Conservation (phyloP, 2,113 vertebrate species). For the Eidolon helvum region DNA sequence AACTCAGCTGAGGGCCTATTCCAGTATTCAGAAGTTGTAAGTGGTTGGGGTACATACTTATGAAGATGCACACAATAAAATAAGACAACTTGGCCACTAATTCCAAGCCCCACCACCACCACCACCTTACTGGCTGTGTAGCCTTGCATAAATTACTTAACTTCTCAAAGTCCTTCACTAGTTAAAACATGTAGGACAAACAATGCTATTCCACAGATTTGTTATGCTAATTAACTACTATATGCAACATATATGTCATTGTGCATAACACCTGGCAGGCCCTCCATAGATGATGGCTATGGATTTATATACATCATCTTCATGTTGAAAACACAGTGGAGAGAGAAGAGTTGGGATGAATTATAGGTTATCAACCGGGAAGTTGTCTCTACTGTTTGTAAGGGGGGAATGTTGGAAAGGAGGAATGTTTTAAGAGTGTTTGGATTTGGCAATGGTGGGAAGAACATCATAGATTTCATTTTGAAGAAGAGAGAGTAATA, state of each 20-base stretch:
- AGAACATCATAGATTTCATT: not conserved
- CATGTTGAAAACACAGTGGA: not conserved
- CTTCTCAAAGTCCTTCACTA: not conserved
- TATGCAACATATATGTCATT: not conserved
- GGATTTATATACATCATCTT: not conserved
- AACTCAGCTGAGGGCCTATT: not conserved
- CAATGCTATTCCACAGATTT: not conserved
- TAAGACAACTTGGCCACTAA: not conserved
- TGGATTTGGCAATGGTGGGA: not conserved
- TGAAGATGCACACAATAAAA: not conserved
- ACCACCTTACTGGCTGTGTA: not conserved
- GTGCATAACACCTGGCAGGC: not conserved
- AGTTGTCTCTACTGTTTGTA: not conserved
- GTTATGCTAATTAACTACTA: not conserved
- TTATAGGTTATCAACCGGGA: not conserved
- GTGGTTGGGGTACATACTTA: not conserved
- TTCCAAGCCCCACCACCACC: not conserved
- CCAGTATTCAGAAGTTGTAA: not conserved
- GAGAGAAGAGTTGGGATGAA: not conserved
- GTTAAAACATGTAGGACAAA: not conserved
- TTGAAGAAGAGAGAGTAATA: not conserved
- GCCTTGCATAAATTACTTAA: not conserved
- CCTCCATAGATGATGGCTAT: not conserved
- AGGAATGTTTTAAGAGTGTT: not conserved
- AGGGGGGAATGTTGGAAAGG: not conserved